Evolutionary conservation across 2,797 vertebrate species (phyloP), one percentile per base, ranked within the genome.

Genomic region (Tokudaia muenninki): DNA sequence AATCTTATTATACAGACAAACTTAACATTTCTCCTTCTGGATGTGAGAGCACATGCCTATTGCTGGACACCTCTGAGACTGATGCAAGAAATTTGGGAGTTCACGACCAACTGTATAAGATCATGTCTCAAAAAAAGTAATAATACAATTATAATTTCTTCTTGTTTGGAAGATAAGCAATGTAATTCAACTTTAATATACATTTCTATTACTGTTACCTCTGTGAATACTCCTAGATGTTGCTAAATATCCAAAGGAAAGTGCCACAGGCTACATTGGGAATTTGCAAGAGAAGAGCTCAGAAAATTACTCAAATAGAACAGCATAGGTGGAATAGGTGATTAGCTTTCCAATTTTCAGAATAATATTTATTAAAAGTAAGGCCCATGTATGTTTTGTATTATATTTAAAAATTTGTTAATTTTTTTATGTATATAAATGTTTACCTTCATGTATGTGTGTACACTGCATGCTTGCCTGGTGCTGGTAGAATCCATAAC

Each of bases 141-240:
- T 87, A 75, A 41, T 52, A 74, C 12, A 55, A 72, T 87, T 57
- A 37, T 11, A 72, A 41, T 88, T 59, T 24, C 72, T 74, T 41
- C 72, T 74, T 41, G 1, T 75, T 82, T 94, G 74, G 44, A 86
- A 44, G 41, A 22, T 52, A 96, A 78, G 41, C 5, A 74, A 91
- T 65, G 79, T 41, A 87, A 90, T 83, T 95, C 50, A 92, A 77
- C 6, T 52, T 88, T 29, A 93, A 90, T 41, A 79, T 90, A 63
- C 6, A 91, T 57, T 93, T 78, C 22, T 1, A 37, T 22, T 70
- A 87, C 13, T 55, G 44, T 34, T 37, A 87, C 31, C 26, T 47
- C 44, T 67, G 26, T 65, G 59, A 83, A 83, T 29, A 83, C 41
- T 52, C 47, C 12, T 21, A 52, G 63, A 34, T 67, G 2, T 50